Evolutionary conservation across 2,113 vertebrate genomes (phyloP).

Genomic region (Ptychochromis oligacanthus): DNA sequence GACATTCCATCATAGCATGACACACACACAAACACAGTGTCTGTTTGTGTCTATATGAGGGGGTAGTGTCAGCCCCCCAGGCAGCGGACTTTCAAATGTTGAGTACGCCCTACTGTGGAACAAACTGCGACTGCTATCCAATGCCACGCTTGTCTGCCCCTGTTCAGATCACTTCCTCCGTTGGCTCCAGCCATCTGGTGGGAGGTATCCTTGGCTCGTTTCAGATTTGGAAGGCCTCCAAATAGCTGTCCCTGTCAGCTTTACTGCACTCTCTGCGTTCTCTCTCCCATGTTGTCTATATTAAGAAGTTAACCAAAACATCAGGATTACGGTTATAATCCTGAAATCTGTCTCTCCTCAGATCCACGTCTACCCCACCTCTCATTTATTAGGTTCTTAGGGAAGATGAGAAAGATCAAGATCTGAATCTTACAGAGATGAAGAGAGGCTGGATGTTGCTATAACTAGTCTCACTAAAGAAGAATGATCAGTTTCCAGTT

Average conservation of each 20-base stretch:
- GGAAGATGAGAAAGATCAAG: not conserved
- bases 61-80: conserved; percentile 5
- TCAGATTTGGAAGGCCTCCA: conserved; percentile 39
- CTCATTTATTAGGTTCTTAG: conserved; percentile 1
- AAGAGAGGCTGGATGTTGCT: not conserved
- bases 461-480: not conserved
- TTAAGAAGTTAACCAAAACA: conserved; percentile 10
- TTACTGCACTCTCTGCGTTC: not conserved
- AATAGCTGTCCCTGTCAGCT: conserved; percentile 22
- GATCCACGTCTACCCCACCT: not conserved
- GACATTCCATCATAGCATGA: not conserved
- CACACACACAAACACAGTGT: not conserved
- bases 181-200: conserved; percentile 48
- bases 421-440: not conserved
- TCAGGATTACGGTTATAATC: conserved; percentile 20
- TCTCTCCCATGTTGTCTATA: conserved; percentile 13
- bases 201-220: conserved; percentile 29
- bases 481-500: not conserved
- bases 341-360: conserved; percentile 20
- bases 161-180: conserved; percentile 47
- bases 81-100: conserved; percentile 33
- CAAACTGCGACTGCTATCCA: conserved; percentile 43
- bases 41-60: not conserved
- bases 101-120: conserved; percentile 33
- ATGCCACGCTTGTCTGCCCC: conserved; percentile 62